Percentiles rank a stretch among this genome's conserved stretches.
These are phyloP conservation scores for Drosophila putrida DNA, from an alignment of 2,888 invertebrate species.

Conservation along the genomic window DNA sequence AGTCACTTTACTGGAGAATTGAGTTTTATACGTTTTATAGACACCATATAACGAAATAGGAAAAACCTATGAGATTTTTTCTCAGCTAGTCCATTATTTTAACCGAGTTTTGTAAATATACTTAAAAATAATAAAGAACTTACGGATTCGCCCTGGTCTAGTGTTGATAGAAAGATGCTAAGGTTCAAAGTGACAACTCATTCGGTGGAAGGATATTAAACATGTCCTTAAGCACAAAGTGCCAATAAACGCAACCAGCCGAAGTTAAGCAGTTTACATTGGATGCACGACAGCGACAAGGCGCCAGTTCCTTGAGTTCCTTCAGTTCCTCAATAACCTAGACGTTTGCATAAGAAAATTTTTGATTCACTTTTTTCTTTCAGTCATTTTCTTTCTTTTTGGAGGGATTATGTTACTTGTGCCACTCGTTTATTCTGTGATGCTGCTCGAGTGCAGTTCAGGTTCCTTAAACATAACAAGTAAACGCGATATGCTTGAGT, in stretches of 20 bases:
- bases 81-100: constrained; percentile 17
- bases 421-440: constrained; percentile 35
- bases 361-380: constrained; percentile 32
- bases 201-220: constrained; percentile 63
- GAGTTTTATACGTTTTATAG: constrained; percentile 26
- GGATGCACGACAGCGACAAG: constrained; percentile 45
- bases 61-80: constrained; percentile 7
- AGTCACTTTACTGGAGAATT: constrained; percentile 37
- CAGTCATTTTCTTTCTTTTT: constrained; percentile 19
- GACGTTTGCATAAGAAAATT: constrained; percentile 18
- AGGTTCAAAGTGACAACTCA: constrained; percentile 1
- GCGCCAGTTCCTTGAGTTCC: constrained; percentile 35
- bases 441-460: constrained; percentile 41
- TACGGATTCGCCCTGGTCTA: background rate
- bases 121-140: constrained; percentile 1
- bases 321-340: constrained; percentile 8
- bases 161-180: constrained; percentile 1
- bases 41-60: background rate
- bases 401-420: constrained; percentile 45
- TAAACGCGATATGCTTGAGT: too few species aligned
- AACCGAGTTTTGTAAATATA: background rate
- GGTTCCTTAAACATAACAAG: constrained; percentile 17
- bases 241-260: constrained; percentile 76
- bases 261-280: constrained; percentile 68
- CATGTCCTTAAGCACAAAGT: constrained; percentile 77